phyloP scores from a whole-genome alignment of 2,888 invertebrate species.

The Apantesis nais region DNA sequence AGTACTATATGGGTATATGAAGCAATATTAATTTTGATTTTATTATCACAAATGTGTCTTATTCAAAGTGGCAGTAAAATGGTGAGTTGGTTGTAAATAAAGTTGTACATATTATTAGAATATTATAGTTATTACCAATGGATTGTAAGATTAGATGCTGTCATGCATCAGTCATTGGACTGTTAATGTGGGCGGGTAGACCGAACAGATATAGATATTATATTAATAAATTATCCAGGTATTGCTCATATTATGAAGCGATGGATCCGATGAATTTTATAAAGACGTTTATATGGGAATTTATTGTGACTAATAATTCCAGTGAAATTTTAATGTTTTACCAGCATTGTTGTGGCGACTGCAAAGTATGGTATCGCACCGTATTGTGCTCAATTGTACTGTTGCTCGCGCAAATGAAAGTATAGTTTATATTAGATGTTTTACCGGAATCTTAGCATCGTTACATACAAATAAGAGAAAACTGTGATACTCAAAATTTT shows the following conservation, averaged over 20 bases:
- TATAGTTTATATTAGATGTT: slow-evolving; percentile 47
- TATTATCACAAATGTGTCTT: slow-evolving; percentile 48
- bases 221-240: slow-evolving; percentile 46
- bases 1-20: slow-evolving; percentile 44
- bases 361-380: slow-evolving; percentile 27
- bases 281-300: slow-evolving; percentile 43
- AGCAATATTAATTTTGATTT: slow-evolving; percentile 54
- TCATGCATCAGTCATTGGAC: slow-evolving; percentile 65
- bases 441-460: slow-evolving; percentile 40
- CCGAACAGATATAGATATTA: slow-evolving; percentile 40
- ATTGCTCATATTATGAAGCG: slow-evolving; percentile 35
- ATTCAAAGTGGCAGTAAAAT: slow-evolving; percentile 65
- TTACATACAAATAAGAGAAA: slow-evolving; percentile 39
- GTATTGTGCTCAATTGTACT: slow-evolving; percentile 38
- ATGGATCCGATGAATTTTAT: slow-evolving; percentile 43
- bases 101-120: slow-evolving; percentile 69
- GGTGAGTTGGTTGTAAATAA: slow-evolving; percentile 66
- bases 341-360: slow-evolving; percentile 23
- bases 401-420: slow-evolving; percentile 20
- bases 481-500: slow-evolving; percentile 53
- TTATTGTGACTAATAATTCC: slow-evolving; percentile 38
- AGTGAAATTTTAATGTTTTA: slow-evolving; percentile 42
- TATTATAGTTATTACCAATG: slow-evolving; percentile 72
- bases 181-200: slow-evolving; percentile 64
- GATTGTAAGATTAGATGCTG: slow-evolving; percentile 69